These are phyloP conservation scores for Caenorhabditis imperialis DNA, from an alignment of 2,888 invertebrate genomes.

Conservation along the genomic window DNA sequence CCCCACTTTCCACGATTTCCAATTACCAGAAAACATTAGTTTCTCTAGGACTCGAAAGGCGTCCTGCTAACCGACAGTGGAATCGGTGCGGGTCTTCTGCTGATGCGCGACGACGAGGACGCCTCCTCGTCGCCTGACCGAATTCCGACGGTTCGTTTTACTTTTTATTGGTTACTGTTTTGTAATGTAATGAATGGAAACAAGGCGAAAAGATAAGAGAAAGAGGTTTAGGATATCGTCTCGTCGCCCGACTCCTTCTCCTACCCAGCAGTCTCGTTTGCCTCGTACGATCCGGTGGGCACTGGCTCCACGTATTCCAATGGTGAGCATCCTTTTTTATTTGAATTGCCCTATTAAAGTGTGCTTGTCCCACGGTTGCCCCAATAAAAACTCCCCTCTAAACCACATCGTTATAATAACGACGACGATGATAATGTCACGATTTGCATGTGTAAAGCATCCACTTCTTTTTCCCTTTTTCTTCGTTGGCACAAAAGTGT, in stretches of 20 bases:
- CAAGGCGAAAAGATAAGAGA: not conserved
- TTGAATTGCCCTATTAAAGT: too few species aligned
- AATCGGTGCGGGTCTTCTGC: conserved; percentile 39
- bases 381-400: too few species aligned
- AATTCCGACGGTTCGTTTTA: conserved; percentile 35
- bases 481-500: too few species aligned
- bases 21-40: not conserved
- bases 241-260: conserved; percentile 31
- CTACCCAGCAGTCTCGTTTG: conserved; percentile 35
- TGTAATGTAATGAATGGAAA: not conserved
- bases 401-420: too few species aligned
- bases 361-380: too few species aligned
- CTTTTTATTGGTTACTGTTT: conserved; percentile 4
- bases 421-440: too few species aligned
- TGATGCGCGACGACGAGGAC: conserved; percentile 38
- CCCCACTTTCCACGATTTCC: conserved; percentile 1
- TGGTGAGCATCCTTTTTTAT: conserved; percentile 22
- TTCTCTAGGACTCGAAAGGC: conserved; percentile 33
- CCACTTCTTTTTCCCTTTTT: too few species aligned
- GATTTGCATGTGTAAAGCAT: too few species aligned
- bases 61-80: conserved; percentile 47
- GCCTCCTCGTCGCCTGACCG: conserved; percentile 30
- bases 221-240: conserved; percentile 30
- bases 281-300: conserved; percentile 29
- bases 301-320: conserved; percentile 18